A percentile compares a stretch with the other conserved stretches of the same genome.
phyloP scores from a whole-genome alignment of 2,888 invertebrate species.

The Caenorhabditis afra region DNA sequence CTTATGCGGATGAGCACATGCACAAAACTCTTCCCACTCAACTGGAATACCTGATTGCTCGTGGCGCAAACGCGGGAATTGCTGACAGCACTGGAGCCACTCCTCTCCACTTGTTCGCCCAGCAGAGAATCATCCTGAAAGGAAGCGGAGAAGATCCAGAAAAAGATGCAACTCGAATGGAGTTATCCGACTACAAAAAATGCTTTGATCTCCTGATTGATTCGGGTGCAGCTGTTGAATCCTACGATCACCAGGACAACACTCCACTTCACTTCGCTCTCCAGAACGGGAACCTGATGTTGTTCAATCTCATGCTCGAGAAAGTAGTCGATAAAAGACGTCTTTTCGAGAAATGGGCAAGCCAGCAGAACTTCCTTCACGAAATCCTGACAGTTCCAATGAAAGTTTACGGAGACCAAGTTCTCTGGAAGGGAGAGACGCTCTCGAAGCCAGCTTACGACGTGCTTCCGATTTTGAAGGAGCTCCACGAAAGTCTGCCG shows the following conservation, averaged over 20 bases:
- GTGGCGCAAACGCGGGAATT: slow-evolving; percentile 59
- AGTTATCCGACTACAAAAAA: slow-evolving; percentile 54
- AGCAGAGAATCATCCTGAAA: slow-evolving; percentile 30
- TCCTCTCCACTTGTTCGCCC: slow-evolving; percentile 61
- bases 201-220: slow-evolving; percentile 63
- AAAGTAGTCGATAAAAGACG: slow-evolving; percentile 31
- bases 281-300: slow-evolving; percentile 54
- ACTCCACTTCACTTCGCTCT: slow-evolving; percentile 65
- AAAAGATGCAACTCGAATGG: slow-evolving; percentile 54
- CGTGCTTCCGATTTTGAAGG: slow-evolving; percentile 59
- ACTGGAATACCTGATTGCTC: slow-evolving; percentile 65
- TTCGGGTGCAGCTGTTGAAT: slow-evolving; percentile 57
- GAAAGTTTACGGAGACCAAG: slow-evolving; percentile 51
- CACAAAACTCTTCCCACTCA: slow-evolving; percentile 60
- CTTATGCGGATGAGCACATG: slow-evolving; percentile 59
- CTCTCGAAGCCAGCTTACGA: slow-evolving; percentile 50
- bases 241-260: slow-evolving; percentile 39
- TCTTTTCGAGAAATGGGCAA: slow-evolving; percentile 61
- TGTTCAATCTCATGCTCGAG: slow-evolving; percentile 56
- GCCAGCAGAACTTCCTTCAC: slow-evolving; percentile 58
- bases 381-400: slow-evolving; percentile 57
- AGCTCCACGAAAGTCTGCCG: slow-evolving; percentile 33
- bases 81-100: slow-evolving; percentile 59
- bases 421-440: slow-evolving; percentile 46
- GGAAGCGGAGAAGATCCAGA: slow-evolving; percentile 44